Conservation (phyloP, 2,888 invertebrate genomes). For the Tromatobia lineatoria region DNA sequence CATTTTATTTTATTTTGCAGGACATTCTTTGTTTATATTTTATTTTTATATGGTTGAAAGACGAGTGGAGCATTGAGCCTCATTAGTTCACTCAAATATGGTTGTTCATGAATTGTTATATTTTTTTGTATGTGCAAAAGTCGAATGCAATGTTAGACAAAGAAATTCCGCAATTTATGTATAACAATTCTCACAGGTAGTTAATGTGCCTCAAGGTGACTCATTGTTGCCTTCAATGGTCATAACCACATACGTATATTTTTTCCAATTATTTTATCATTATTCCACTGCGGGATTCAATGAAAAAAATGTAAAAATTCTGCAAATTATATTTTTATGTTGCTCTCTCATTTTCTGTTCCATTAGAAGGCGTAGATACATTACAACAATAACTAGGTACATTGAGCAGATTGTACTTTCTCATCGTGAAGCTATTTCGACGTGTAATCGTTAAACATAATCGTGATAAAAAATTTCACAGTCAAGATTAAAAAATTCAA, state of each 20-base stretch:
- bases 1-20: no score
- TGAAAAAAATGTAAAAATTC: neutral
- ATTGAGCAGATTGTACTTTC: no score
- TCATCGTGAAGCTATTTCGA: no score
- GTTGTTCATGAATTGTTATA: neutral
- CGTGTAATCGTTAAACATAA: no score
- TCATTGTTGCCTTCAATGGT: neutral
- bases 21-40: no score
- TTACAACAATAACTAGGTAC: no score
- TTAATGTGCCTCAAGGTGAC: neutral
- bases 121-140: neutral
- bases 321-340: neutral
- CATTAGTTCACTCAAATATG: neutral
- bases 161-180: neutral
- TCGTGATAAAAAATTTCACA: no score
- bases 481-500: no score
- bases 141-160: neutral
- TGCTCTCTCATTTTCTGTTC: neutral
- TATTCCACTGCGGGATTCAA: neutral
- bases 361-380: no score
- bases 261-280: neutral
- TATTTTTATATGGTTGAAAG: neutral
- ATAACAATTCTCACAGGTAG: neutral
- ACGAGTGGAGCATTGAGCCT: neutral
- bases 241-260: neutral